Evolutionary conservation across 2,888 invertebrate genomes (phyloP).

Genomic region (Rhimphoctona megacephalus): DNA sequence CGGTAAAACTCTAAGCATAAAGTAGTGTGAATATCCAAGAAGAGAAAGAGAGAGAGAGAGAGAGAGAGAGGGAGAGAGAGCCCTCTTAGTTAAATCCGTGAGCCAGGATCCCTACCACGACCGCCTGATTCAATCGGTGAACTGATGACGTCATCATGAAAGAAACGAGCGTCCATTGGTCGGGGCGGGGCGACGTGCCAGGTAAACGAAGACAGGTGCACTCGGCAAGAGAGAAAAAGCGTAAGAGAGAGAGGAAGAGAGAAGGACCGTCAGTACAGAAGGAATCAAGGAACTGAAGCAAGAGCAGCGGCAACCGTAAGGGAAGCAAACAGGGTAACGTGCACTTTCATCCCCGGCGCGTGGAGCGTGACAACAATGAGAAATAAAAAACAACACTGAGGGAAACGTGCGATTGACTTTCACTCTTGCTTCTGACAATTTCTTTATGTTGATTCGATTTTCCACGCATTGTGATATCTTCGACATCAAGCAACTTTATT

Average conservation of each 20-base stretch:
- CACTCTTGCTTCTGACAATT: background rate
- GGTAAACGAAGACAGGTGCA: slow-evolving; percentile 82
- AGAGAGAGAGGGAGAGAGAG: slow-evolving; percentile 45
- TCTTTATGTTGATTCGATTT: background rate
- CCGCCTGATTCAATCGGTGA: slow-evolving; percentile 73
- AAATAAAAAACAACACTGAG: background rate
- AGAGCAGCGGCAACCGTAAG: slow-evolving; percentile 20
- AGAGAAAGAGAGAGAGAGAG: background rate
- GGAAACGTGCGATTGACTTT: background rate
- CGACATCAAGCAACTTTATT: no score
- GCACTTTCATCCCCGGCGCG: slow-evolving; percentile 48
- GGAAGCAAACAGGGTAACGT: background rate
- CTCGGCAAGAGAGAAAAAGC: slow-evolving; percentile 54
- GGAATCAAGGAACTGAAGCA: slow-evolving; percentile 26
- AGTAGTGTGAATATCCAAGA: slow-evolving; percentile 71
- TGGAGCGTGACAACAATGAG: background rate
- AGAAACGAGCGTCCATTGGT: slow-evolving; percentile 78
- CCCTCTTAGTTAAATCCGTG: slow-evolving; percentile 83
- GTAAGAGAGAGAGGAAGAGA: slow-evolving; percentile 44
- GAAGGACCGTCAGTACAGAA: slow-evolving; percentile 17
- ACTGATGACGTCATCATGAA: slow-evolving; percentile 81
- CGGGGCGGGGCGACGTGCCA: slow-evolving; percentile 80
- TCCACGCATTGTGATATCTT: background rate
- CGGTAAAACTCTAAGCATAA: slow-evolving; percentile 71
- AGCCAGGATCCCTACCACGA: slow-evolving; percentile 79